Evolutionary conservation across 2,888 invertebrate genomes (phyloP).

Genomic region (Lypha dubia): DNA sequence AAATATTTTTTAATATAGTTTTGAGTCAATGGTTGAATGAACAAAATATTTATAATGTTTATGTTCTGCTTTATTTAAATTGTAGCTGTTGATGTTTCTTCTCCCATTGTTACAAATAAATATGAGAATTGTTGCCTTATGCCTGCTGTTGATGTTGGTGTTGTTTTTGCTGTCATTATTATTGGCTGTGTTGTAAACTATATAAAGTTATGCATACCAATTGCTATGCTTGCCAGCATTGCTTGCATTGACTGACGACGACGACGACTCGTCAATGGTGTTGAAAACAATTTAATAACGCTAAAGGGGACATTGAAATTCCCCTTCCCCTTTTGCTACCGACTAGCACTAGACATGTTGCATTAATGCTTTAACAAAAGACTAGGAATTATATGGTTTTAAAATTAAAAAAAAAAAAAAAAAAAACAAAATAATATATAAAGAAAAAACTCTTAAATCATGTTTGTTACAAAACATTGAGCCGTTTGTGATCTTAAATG

Average conservation of each 20-base stretch:
- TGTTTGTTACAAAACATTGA: constrained; percentile 62
- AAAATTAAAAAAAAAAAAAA: neutral
- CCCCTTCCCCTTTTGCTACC: neutral
- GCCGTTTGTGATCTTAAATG: constrained; percentile 59
- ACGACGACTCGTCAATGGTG: constrained; percentile 66
- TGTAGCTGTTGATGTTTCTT: constrained; percentile 49
- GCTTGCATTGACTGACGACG: constrained; percentile 50
- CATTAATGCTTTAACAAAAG: constrained; percentile 44
- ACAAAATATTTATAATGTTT: constrained; percentile 68
- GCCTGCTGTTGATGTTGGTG: constrained; percentile 1
- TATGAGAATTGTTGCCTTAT: neutral
- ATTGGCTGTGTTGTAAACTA: constrained; percentile 61
- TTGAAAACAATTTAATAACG: constrained; percentile 71
- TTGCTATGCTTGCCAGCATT: constrained; percentile 54
- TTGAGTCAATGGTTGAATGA: constrained; percentile 58
- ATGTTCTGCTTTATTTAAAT: constrained; percentile 65
- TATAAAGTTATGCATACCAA: constrained; percentile 71
- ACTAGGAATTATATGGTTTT: constrained; percentile 45
- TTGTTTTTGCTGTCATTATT: constrained; percentile 47
- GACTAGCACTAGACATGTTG: constrained; percentile 26
- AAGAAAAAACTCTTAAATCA: constrained; percentile 45
- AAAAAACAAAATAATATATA: no score
- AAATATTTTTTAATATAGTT: constrained; percentile 51
- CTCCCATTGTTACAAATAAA: constrained; percentile 24
- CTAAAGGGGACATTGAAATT: constrained; percentile 56